A percentile compares a stretch with the other conserved stretches of the same genome.
Conservation (phyloP, 2,797 vertebrate genomes). For the Atherinosoma microstoma region DNA sequence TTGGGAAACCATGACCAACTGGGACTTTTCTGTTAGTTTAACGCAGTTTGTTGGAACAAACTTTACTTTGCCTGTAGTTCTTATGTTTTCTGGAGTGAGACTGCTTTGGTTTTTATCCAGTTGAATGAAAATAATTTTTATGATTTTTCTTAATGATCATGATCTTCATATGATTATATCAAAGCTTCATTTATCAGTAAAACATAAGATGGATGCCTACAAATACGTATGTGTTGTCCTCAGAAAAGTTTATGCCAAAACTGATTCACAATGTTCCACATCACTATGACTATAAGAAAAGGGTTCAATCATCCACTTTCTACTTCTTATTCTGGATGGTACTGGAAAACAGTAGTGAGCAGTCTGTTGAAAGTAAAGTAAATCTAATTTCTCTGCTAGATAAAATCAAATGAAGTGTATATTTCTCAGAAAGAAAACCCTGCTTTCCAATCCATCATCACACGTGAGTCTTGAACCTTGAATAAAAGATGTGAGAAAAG, state of each 20-base stretch:
- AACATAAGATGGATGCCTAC: background rate
- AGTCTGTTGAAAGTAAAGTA: background rate
- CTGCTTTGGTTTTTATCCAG: too few relatives aligned
- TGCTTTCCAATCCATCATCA: background rate
- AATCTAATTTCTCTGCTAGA: background rate
- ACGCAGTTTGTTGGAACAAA: too few relatives aligned
- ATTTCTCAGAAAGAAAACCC: background rate
- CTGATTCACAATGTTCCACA: background rate
- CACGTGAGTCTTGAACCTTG: background rate
- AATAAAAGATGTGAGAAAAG: background rate
- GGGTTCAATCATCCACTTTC: background rate
- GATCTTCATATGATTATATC: background rate
- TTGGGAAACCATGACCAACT: background rate
- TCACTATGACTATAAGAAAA: background rate
- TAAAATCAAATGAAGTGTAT: conserved; percentile 1
- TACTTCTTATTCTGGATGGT: background rate
- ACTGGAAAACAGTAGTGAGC: background rate
- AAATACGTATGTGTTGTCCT: background rate
- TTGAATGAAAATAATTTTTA: background rate
- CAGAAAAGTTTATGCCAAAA: background rate
- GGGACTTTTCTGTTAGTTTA: background rate
- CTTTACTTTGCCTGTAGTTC: too few relatives aligned
- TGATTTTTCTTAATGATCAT: background rate
- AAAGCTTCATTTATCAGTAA: background rate
- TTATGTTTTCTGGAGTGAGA: too few relatives aligned